phyloP scores from a whole-genome alignment of 2,797 vertebrate genomes.

The Phalloptychus januarius region DNA sequence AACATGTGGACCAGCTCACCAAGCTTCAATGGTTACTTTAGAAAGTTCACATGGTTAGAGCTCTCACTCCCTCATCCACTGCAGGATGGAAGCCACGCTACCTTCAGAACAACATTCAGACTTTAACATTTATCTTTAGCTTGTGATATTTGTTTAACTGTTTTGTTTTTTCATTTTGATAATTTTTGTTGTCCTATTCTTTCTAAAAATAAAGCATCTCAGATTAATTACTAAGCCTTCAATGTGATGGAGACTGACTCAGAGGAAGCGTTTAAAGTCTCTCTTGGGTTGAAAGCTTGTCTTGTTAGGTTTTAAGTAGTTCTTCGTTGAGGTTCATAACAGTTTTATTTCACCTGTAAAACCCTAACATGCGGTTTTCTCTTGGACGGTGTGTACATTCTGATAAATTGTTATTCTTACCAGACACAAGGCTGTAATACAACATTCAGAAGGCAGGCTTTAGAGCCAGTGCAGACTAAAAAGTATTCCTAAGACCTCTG shows the following conservation, averaged over 20 bases:
- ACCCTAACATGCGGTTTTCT: constrained; percentile 13
- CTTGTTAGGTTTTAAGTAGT: neutral
- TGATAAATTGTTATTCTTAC: constrained; percentile 30
- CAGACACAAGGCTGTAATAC: constrained; percentile 37
- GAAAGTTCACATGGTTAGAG: neutral
- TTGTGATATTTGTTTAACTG: neutral
- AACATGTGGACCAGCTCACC: neutral
- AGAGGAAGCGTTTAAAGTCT: constrained; percentile 60
- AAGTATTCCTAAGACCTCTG: constrained; percentile 55
- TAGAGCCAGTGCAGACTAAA: constrained; percentile 44
- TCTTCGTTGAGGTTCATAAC: neutral
- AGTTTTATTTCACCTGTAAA: constrained; percentile 54
- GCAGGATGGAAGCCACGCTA: neutral
- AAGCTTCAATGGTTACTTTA: neutral
- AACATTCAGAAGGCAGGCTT: constrained; percentile 61
- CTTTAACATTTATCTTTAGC: neutral
- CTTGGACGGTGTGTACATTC: constrained; percentile 28
- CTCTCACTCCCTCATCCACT: neutral
- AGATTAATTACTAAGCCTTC: constrained; percentile 50
- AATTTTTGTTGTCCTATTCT: neutral
- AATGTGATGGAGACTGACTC: constrained; percentile 20
- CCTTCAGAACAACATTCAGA: neutral
- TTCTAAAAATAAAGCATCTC: constrained; percentile 22
- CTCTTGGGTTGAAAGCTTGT: neutral
- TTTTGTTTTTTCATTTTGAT: constrained; percentile 14